Evolutionary conservation across 2,113 vertebrate genomes (phyloP), one percentile per base, ranked within the genome.

Genomic region (Dolichotis patagonum): DNA sequence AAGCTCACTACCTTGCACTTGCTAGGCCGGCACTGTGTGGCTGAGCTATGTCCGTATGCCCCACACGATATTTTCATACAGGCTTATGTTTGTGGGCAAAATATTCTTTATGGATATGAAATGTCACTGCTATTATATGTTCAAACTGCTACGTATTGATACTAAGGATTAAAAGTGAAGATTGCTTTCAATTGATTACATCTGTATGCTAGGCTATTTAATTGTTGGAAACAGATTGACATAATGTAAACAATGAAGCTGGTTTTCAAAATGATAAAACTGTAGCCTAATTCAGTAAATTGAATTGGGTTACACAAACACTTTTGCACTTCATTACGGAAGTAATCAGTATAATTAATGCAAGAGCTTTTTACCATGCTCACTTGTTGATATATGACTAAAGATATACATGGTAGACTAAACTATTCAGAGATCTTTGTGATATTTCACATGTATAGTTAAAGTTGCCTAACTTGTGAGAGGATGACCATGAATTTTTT

Each of bases 241-340:
- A 91, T 91, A 94, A 49, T 97, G 69, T 94, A 95, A 97, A 88
- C 96, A 96, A 73, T 41, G 35, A 96, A 98, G 78, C 78, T 81
- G 80, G 49, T 93, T 98, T 98, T 98, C 63, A 90, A 96, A 96
- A 67, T 97, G 73, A 98, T 96, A 97, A 96, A 98, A 97, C 91
- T 96, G 26, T 92, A 96, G 96, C 69, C 65, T 96, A 90, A 97
- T 98, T 98, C 87, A 96, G 95, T 94, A 97, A 97, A 97, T 91
- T 96, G 88, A 97, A 96, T 97, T 78, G 93, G 87, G 98, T 97
- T 97, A 93, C 22, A 46, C 81, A 96, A 98, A 96, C 91, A 96
- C 93, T 98, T 98, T 97, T 98, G 93, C 91, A 97, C 86, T 98
- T 98, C 94, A 97, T 98, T 97, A 98, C 96, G 90, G 77, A 97